Percentiles rank a stretch among this genome's conserved stretches.
These are phyloP conservation scores for Arrhopalites spinosus DNA, from an alignment of 2,888 invertebrate genomes.

Conservation along the genomic window DNA sequence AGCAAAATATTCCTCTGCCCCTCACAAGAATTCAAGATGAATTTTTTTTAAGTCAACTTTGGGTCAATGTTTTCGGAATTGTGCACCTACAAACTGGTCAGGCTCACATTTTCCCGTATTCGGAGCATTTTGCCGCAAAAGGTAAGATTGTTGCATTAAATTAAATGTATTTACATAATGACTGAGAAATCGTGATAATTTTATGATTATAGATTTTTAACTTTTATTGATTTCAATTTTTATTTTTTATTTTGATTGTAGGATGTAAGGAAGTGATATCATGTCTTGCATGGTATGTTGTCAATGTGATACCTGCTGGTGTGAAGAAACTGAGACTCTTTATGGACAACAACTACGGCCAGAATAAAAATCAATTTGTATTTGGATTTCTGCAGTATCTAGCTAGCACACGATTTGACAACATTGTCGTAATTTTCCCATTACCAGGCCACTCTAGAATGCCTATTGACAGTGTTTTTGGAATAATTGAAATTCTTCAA, in stretches of 20 bases:
- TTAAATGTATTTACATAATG: no score
- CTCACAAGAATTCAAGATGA: slow-evolving; percentile 37
- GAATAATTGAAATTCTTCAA: neutral
- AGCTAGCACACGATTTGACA: neutral
- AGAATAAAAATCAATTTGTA: neutral
- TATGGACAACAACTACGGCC: neutral
- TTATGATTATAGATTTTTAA: no score
- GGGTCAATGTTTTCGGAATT: slow-evolving; percentile 39
- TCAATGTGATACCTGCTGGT: neutral
- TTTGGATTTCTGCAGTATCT: neutral
- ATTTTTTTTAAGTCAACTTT: slow-evolving; percentile 37
- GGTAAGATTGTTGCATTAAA: neutral
- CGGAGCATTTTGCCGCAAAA: slow-evolving; percentile 32
- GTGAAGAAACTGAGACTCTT: neutral
- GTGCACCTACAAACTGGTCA: slow-evolving; percentile 23
- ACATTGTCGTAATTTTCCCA: neutral
- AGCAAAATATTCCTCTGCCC: slow-evolving; percentile 42
- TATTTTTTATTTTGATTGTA: no score
- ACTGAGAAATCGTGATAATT: no score
- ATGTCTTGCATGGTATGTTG: slow-evolving; percentile 17
- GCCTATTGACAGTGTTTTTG: neutral
- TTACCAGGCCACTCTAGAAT: neutral
- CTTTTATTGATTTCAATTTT: no score
- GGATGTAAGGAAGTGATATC: slow-evolving; percentile 36
- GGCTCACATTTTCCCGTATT: slow-evolving; percentile 30